A percentile compares a stretch with the other conserved stretches of the same genome.
These are phyloP conservation scores for Heterotis niloticus DNA, from an alignment of 2,113 vertebrate species.

Conservation along the genomic window DNA sequence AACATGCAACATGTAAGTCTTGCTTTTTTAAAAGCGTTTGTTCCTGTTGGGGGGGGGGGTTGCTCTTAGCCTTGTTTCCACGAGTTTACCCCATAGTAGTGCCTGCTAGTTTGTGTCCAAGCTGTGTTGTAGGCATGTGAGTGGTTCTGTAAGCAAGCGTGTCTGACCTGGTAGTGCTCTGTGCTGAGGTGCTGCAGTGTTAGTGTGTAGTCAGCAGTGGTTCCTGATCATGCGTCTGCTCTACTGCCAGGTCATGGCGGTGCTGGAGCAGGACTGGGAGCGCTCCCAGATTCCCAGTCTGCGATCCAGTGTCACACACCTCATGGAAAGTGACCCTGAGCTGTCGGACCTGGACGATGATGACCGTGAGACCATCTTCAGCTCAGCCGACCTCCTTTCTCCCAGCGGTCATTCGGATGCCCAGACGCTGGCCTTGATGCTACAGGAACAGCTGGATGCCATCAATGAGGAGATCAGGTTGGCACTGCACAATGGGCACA, in stretches of 20 bases:
- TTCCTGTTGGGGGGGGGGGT: constrained; percentile 20
- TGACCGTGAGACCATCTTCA: constrained; percentile 64
- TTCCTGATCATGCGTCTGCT: neutral
- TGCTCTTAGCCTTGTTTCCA: neutral
- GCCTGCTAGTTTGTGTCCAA: too few relatives aligned
- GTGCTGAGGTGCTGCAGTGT: constrained; percentile 58
- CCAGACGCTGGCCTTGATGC: constrained; percentile 91
- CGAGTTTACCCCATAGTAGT: too few relatives aligned
- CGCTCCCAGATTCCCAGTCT: constrained; percentile 66
- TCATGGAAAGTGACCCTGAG: constrained; percentile 84
- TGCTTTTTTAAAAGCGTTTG: constrained; percentile 40
- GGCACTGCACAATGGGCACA: too few relatives aligned
- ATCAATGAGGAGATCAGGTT: constrained; percentile 95
- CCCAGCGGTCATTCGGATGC: constrained; percentile 88
- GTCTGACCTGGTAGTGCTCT: constrained; percentile 49
- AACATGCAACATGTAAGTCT: constrained; percentile 40
- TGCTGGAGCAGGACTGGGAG: constrained; percentile 80
- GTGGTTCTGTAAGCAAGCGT: neutral
- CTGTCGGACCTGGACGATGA: constrained; percentile 87
- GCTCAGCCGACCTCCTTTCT: constrained; percentile 78
- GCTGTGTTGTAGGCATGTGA: too few relatives aligned
- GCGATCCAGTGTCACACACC: constrained; percentile 69
- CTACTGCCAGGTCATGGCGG: constrained; percentile 33
- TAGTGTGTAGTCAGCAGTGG: neutral
- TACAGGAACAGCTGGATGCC: constrained; percentile 93